A percentile compares a stretch with the other conserved stretches of the same genome.
Conservation (phyloP, 2,888 invertebrate genomes). For the Scaeva pyrastri region DNA sequence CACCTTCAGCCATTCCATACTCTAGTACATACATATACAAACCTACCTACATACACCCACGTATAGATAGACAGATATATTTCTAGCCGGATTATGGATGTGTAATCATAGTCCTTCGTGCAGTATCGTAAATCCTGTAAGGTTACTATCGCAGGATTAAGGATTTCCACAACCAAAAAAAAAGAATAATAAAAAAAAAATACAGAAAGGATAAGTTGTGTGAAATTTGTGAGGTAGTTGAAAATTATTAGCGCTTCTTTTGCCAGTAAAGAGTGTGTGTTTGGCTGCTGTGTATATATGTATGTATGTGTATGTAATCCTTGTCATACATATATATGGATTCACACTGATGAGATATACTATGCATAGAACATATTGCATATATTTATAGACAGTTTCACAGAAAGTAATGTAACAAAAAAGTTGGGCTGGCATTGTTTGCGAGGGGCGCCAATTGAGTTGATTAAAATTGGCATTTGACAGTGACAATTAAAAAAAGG, state of each 20-base stretch:
- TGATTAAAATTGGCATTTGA: too few relatives aligned
- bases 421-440: too few relatives aligned
- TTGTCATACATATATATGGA: conserved; percentile 55
- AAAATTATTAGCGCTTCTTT: conserved; percentile 65
- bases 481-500: too few relatives aligned
- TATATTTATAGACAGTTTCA: not conserved
- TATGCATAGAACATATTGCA: not conserved
- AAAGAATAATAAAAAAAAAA: conserved; percentile 35
- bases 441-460: too few relatives aligned
- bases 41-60: too few relatives aligned
- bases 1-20: not conserved
- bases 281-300: too few relatives aligned
- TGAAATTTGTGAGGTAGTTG: conserved; percentile 55
- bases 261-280: conserved; percentile 46
- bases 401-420: not conserved
- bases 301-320: conserved; percentile 32
- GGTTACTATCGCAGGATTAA: conserved; percentile 73
- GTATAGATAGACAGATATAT: not conserved
- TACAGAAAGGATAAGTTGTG: conserved; percentile 57
- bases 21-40: not conserved
- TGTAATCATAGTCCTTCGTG: conserved; percentile 64
- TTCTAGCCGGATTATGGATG: conserved; percentile 59
- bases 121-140: conserved; percentile 65
- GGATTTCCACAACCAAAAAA: conserved; percentile 30
- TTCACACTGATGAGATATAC: conserved; percentile 18